Base-by-base conservation (phyloP, 2,888 invertebrate species). In the Eupelmus urozonus region DNA sequence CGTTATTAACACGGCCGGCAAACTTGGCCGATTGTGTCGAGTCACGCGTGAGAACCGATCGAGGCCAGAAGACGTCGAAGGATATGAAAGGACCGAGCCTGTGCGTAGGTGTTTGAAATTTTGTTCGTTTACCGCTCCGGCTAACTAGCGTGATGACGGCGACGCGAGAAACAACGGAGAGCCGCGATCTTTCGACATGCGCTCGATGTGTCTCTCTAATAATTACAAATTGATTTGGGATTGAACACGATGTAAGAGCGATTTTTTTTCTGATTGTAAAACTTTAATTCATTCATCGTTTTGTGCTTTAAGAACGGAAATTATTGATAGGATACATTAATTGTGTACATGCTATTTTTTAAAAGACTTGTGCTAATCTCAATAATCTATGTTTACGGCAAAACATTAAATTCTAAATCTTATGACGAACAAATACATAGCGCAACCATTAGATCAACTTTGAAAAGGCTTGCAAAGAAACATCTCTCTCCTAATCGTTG, bases 1-100 rank as follows among this genome's bases (percentile, higher is more conserved):
- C 85, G 85, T 87, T 87, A 87, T 87, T 87, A 86, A 86, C 86
- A 83, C 86, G 85, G 83, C 83, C 84, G 84, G 84, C 86, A 84
- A 86, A 86, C 86, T 83, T n/a, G n/a, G n/a, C n/a, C 83, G 84
- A 85, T 87, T 85, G 78, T 82, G 87, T 85, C 83, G 83, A 87
- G 87, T 87, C 87, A 87, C 78, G 85, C 79, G 79, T 79, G 79
- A 79, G 79, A 79, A 79, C 69, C 72, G 65, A 79, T 73, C 69
- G 60, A 65, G 67, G 67, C 25, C 66, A 62, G 29, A 49, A 7
- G 23, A n/a, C n/a, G n/a, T n/a, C n/a, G n/a, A n/a, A n/a, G n/a
- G n/a, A n/a, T n/a, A n/a, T n/a, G n/a, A 51, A 2, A n/a, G 13
- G 18, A 20, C 1, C 77, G 27, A 80, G 81, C 77, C 77, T 81